These are phyloP conservation scores for Odocoileus virginianus DNA, from an alignment of 2,113 vertebrate genomes.

Conservation along the genomic window DNA sequence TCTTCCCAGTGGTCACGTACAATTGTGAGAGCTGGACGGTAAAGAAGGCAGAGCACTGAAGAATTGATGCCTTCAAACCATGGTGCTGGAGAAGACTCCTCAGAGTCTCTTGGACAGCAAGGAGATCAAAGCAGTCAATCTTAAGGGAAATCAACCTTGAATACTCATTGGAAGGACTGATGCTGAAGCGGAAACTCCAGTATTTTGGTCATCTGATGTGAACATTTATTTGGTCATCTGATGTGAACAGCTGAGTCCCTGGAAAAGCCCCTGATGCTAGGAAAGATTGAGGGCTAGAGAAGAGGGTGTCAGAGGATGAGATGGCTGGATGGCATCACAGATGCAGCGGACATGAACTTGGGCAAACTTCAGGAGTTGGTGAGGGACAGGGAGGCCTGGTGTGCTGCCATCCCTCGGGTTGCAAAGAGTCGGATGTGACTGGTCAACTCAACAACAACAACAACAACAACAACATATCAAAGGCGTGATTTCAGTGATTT, in stretches of 20 bases:
- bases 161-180: not conserved
- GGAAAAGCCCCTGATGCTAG: not conserved
- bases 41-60: not conserved
- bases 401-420: not conserved
- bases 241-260: not conserved
- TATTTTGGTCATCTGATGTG: not conserved
- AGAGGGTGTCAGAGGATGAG: not conserved
- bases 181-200: not conserved
- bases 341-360: not conserved
- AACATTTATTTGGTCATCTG: not conserved
- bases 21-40: not conserved
- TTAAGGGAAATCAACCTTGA: not conserved
- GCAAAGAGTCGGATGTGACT: not conserved
- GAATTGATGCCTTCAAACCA: accelerated
- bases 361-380: not conserved
- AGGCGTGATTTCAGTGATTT: not conserved
- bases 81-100: not conserved
- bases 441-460: not conserved
- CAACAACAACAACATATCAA: not conserved
- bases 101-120: not conserved
- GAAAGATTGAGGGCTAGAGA: not conserved
- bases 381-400: not conserved
- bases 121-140: not conserved
- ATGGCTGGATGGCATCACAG: not conserved
- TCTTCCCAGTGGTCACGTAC: not conserved